Conservation (phyloP, 2,113 vertebrate genomes). For the Labeo rohita region DNA sequence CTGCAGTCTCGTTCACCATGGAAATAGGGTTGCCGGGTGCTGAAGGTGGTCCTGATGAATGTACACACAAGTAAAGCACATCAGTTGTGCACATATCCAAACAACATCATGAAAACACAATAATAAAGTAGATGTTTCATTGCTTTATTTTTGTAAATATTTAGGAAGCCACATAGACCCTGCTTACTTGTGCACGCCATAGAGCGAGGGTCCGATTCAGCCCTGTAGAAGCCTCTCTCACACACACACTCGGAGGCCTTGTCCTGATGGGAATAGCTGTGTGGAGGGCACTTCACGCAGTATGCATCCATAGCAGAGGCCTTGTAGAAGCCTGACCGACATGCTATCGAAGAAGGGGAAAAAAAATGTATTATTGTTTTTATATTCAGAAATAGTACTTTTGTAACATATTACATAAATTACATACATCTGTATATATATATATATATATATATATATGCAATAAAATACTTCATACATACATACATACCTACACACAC, state of each 20-base stretch:
- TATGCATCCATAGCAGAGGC: conserved; percentile 79
- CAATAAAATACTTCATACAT: too few relatives aligned
- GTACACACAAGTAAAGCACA: conserved; percentile 14
- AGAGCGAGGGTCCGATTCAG: conserved; percentile 77
- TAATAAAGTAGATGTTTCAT: not conserved
- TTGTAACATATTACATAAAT: not conserved
- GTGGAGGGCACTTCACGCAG: conserved; percentile 82
- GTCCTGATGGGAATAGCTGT: conserved; percentile 79
- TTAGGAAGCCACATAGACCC: not conserved
- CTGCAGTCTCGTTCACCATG: conserved; percentile 93
- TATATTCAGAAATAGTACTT: not conserved
- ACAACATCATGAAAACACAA: not conserved
- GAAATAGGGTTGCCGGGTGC: conserved; percentile 94
- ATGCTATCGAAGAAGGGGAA: conserved; percentile 67
- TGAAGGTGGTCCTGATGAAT: conserved; percentile 85
- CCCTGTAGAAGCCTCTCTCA: conserved; percentile 78
- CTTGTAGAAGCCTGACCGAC: conserved; percentile 81
- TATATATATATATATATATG: not conserved
- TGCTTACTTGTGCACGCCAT: conserved; percentile 83
- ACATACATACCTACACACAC: too few relatives aligned
- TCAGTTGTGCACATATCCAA: not conserved
- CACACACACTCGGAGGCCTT: conserved; percentile 79
- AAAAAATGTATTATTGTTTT: not conserved
- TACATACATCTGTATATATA: not conserved
- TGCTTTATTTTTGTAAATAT: not conserved